Conservation (phyloP, 2,888 invertebrate genomes). For the Eucera pruinosa region DNA sequence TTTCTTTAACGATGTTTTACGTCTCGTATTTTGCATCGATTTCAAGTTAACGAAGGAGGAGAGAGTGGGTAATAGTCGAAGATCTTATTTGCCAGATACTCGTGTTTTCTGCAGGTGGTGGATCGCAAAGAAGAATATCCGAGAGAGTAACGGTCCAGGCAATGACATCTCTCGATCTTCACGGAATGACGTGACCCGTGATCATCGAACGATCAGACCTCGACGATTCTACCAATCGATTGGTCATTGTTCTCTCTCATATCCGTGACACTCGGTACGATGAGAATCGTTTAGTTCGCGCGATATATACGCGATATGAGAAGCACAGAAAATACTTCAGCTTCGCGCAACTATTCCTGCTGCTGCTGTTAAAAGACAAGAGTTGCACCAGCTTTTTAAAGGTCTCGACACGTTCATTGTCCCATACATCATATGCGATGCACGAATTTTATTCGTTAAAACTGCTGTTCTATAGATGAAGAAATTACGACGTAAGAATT, state of each 20-base stretch:
- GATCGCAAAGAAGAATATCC: conserved; percentile 63
- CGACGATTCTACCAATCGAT: conserved; percentile 60
- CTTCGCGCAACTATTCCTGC: background rate
- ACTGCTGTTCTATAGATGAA: no score
- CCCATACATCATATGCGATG: no score
- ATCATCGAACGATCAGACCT: conserved; percentile 67
- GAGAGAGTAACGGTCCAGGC: conserved; percentile 64
- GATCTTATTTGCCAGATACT: conserved; percentile 33
- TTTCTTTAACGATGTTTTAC: no score
- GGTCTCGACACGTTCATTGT: no score
- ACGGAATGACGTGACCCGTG: conserved; percentile 70
- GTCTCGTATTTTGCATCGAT: no score
- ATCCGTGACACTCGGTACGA: conserved; percentile 43
- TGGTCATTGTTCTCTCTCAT: conserved; percentile 61
- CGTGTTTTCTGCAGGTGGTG: conserved; percentile 65
- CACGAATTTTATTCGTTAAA: no score
- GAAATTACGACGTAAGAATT: no score
- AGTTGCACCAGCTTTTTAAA: no score
- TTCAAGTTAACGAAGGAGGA: no score
- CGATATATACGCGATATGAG: background rate
- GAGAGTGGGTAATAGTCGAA: conserved; percentile 48
- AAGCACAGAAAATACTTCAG: background rate
- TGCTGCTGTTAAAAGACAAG: no score
- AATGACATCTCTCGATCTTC: conserved; percentile 75
- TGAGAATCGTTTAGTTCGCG: conserved; percentile 19